These are phyloP conservation scores for Nephrotoma flavescens DNA, from an alignment of 2,888 invertebrate species.

Conservation along the genomic window DNA sequence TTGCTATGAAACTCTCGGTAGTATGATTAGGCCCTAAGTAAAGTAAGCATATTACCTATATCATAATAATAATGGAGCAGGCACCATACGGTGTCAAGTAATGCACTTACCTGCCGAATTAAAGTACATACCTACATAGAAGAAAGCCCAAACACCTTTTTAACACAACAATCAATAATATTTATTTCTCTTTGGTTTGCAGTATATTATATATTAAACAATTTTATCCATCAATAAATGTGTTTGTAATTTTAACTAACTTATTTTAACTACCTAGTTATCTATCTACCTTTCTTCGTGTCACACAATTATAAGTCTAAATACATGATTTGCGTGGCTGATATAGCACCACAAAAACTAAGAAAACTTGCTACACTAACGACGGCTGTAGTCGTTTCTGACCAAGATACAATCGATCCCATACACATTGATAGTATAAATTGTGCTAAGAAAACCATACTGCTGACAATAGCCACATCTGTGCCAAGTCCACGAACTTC, in stretches of 20 bases:
- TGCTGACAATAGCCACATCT: conserved; percentile 86
- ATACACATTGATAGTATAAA: conserved; percentile 76
- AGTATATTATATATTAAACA: not conserved
- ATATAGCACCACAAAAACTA: conserved; percentile 69
- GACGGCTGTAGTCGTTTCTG: conserved; percentile 78
- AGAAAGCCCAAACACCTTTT: not conserved
- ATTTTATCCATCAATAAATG: not conserved
- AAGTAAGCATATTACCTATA: too few species aligned
- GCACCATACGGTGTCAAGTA: too few species aligned
- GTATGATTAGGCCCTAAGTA: too few species aligned
- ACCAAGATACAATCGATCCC: conserved; percentile 65
- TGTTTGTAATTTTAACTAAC: not conserved
- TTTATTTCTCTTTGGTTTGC: not conserved
- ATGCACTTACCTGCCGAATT: not conserved
- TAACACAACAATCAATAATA: not conserved
- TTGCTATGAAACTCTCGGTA: too few species aligned
- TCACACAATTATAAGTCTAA: conserved; percentile 52
- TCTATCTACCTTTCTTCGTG: not conserved
- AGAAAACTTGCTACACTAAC: conserved; percentile 72
- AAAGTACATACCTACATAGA: not conserved
- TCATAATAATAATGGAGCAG: too few species aligned
- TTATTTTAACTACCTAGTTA: not conserved
- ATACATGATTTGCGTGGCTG: conserved; percentile 81
- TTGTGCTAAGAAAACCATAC: conserved; percentile 93
- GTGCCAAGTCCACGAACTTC: conserved; percentile 83